These are phyloP conservation scores for Psylliodes chrysocephalus DNA, from an alignment of 2,888 invertebrate species.

Conservation along the genomic window DNA sequence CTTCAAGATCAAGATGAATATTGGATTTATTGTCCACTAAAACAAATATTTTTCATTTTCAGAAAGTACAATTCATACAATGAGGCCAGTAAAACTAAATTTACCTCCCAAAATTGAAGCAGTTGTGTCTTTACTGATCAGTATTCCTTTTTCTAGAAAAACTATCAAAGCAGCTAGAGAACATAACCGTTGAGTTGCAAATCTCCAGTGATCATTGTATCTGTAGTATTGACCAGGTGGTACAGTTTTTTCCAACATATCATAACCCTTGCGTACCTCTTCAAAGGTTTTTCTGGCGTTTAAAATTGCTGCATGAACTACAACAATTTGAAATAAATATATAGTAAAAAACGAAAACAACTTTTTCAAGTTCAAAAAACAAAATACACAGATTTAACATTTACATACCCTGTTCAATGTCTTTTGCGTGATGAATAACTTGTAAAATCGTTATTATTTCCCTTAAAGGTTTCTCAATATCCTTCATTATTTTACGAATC, in stretches of 20 bases:
- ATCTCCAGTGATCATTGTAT: constrained; percentile 90
- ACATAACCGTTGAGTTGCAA: constrained; percentile 81
- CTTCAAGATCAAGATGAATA: constrained; percentile 91
- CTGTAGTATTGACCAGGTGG: constrained; percentile 85
- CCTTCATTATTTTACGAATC: constrained; percentile 76
- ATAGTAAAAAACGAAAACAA: too few species aligned
- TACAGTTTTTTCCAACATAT: constrained; percentile 72
- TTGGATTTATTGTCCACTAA: constrained; percentile 80
- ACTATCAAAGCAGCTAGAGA: constrained; percentile 81
- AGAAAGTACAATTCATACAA: constrained; percentile 21
- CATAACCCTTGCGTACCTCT: constrained; percentile 73
- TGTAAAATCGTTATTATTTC: constrained; percentile 84
- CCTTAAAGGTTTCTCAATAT: constrained; percentile 81
- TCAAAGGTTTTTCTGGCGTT: constrained; percentile 75
- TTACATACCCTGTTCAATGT: constrained; percentile 71
- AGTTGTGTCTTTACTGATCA: constrained; percentile 79
- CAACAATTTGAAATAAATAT: too few species aligned
- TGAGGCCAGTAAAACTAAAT: too few species aligned
- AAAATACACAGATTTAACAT: too few species aligned
- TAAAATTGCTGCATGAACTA: constrained; percentile 73
- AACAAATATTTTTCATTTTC: constrained; percentile 41
- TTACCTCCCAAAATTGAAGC: constrained; percentile 82
- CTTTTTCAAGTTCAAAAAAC: too few species aligned
- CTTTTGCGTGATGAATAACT: constrained; percentile 79
- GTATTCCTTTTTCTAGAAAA: constrained; percentile 81